Conservation (phyloP, 92 coral and sea anemone genomes). For the Zoanthus gigantus region DNA sequence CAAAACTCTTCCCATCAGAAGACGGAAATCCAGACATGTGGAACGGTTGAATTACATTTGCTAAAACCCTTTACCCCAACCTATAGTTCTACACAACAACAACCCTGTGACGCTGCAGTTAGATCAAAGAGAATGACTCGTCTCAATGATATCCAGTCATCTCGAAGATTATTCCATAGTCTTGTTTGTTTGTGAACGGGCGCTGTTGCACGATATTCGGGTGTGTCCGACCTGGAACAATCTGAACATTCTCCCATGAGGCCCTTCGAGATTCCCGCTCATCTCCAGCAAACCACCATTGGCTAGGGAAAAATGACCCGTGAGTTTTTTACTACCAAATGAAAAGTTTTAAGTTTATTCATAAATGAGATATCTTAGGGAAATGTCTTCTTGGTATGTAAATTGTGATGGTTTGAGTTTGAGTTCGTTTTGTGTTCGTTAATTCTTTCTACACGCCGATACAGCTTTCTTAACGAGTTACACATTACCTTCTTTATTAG, state of each 20-base stretch:
- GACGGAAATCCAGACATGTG: conserved; percentile 36
- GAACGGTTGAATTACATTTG: neutral
- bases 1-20: neutral
- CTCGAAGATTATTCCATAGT: neutral
- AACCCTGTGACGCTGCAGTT: neutral
- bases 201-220: conserved; percentile 1
- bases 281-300: neutral
- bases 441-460: neutral
- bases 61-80: neutral
- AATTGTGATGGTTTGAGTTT: neutral
- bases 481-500: neutral
- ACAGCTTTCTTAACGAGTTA: neutral
- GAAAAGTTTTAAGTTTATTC: neutral
- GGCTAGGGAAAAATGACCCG: neutral
- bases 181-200: neutral
- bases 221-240: conserved; percentile 21
- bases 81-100: neutral
- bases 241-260: conserved; percentile 33
- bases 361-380: neutral
- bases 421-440: neutral
- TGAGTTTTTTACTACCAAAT: conserved; percentile 1
- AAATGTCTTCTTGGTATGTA: neutral
- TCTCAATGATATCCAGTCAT: neutral
- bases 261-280: conserved; percentile 34
- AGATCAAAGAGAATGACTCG: neutral